phyloP scores from a whole-genome alignment of 2,888 invertebrate genomes.

The Adineta ricciae region DNA sequence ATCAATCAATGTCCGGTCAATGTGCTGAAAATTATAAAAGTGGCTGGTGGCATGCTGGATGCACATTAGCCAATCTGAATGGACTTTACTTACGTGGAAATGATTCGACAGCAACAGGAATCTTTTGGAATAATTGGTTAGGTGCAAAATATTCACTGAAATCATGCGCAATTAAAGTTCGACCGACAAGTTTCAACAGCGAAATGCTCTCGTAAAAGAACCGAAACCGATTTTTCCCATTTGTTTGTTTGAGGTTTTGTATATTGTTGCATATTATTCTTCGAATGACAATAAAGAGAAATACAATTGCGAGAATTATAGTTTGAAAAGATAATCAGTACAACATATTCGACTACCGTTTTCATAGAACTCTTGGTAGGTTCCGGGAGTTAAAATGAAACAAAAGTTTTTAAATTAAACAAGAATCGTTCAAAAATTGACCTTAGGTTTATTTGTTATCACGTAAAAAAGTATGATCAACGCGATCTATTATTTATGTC shows the following conservation, averaged over 20 bases:
- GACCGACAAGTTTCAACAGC: not conserved
- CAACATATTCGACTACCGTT: too few species aligned
- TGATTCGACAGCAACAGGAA: not conserved
- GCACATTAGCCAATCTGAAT: slow-evolving; percentile 47
- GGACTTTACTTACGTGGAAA: slow-evolving; percentile 40
- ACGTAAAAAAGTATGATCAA: too few species aligned
- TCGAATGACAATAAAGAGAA: not conserved
- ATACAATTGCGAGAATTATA: not conserved
- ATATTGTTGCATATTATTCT: not conserved
- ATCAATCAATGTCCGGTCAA: slow-evolving; percentile 44
- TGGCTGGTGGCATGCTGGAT: slow-evolving; percentile 48
- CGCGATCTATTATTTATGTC: too few species aligned
- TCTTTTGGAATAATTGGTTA: not conserved
- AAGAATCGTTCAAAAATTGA: too few species aligned
- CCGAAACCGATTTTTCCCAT: not conserved
- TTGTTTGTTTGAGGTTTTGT: not conserved
- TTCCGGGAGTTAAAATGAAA: too few species aligned
- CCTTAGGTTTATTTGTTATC: too few species aligned
- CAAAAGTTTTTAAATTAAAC: too few species aligned
- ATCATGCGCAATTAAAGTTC: not conserved
- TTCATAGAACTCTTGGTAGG: too few species aligned
- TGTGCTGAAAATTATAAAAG: slow-evolving; percentile 23
- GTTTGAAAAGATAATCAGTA: too few species aligned
- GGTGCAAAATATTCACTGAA: not conserved
- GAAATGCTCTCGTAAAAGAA: not conserved